Conservation (phyloP, 92 coral and sea anemone species). For the Parazoanthus darwini region DNA sequence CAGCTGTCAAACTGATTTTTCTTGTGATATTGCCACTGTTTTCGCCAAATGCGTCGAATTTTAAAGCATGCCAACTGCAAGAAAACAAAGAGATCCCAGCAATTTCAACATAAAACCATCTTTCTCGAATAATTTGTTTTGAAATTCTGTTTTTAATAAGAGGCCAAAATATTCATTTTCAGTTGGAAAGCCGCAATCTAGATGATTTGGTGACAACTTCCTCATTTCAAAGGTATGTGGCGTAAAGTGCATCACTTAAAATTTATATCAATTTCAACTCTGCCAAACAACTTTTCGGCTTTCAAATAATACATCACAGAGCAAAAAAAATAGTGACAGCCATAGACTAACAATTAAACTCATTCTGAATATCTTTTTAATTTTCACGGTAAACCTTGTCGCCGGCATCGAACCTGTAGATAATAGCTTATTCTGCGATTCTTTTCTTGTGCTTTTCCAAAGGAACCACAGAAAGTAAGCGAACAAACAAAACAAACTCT, state of each 20-base stretch:
- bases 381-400: neutral
- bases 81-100: neutral
- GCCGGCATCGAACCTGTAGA: neutral
- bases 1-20: neutral
- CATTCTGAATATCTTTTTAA: no score
- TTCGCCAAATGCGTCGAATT: neutral
- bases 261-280: neutral
- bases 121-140: neutral
- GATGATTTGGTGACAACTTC: neutral
- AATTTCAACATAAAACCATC: neutral
- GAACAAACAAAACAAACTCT: neutral
- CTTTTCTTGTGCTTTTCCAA: neutral
- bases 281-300: neutral
- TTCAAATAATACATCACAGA: neutral
- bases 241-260: neutral
- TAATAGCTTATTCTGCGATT: neutral
- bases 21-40: neutral
- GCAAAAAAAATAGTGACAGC: neutral
- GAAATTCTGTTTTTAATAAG: no score
- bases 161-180: neutral
- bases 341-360: neutral
- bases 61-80: neutral
- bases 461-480: neutral
- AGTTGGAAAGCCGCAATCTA: neutral
- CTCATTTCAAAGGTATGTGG: no score